Conservation (phyloP, 2,888 invertebrate genomes). For the Argynnis bischoffii region DNA sequence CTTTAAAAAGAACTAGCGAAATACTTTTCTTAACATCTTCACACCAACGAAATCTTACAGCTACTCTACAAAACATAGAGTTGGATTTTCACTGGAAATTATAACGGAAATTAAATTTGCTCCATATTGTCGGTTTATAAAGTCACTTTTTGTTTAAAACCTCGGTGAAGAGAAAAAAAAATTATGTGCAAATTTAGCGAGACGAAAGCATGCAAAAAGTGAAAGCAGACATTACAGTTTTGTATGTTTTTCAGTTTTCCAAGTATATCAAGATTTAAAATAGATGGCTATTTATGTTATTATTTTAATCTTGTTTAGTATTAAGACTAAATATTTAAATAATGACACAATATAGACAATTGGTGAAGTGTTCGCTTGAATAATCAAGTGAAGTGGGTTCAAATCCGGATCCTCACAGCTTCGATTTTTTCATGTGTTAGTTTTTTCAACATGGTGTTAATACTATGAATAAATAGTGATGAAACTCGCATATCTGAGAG, state of each 20-base stretch:
- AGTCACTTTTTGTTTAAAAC: slow-evolving; percentile 33
- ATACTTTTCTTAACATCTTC: not conserved
- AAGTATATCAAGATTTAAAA: slow-evolving; percentile 20
- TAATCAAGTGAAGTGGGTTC: too few species aligned
- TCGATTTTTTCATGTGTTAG: too few species aligned
- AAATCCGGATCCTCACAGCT: too few species aligned
- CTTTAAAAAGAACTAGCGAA: slow-evolving; percentile 11
- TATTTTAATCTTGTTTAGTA: not conserved
- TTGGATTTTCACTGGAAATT: slow-evolving; percentile 40
- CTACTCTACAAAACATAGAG: slow-evolving; percentile 6
- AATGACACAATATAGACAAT: too few species aligned
- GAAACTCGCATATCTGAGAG: too few species aligned
- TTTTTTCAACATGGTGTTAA: too few species aligned
- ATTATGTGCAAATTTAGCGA: slow-evolving; percentile 65
- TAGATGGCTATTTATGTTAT: not conserved
- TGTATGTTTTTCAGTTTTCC: slow-evolving; percentile 22
- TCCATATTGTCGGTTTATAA: slow-evolving; percentile 34
- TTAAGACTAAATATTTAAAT: too few species aligned
- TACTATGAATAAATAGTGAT: too few species aligned
- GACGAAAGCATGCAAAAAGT: slow-evolving; percentile 34
- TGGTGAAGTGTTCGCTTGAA: too few species aligned
- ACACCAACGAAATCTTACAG: not conserved
- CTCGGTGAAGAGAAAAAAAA: slow-evolving; percentile 28
- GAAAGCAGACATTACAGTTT: slow-evolving; percentile 22
- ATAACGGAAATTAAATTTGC: slow-evolving; percentile 31